Base-by-base conservation (phyloP, 2,888 invertebrate species). In the Hemistola chrysoprasaria region DNA sequence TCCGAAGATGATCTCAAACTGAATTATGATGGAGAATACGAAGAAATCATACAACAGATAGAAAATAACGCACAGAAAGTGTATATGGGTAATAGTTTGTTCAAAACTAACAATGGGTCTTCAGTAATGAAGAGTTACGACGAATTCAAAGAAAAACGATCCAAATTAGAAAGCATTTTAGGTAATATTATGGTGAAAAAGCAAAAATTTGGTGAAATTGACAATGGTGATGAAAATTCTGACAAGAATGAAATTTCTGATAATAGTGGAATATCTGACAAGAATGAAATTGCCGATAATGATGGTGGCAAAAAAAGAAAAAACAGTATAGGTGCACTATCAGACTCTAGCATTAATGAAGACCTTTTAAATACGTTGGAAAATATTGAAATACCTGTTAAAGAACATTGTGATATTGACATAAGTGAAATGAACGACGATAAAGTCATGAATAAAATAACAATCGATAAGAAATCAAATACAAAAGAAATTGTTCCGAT, bases 141-240 rank as follows among this genome's bases (percentile, higher is more conserved):
- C 16, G 16, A 16, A 16, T 16, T 3, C 4, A 16, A 16, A 16
- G 65, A 66, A 5, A 83, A 80, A 46, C 62, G 72, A 6, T 65
- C 43, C 0, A 85, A 84, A 53, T 42, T 87, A 21, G 85, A 86
- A 62, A 55, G 48, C 11, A 36, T 75, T 3, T 40, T 75, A 28
- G 65, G 65, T 5, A 69, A 59, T 40, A 69, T 85, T 7, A 81
- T 73, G 53, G 9, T 8, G 7, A 45, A 25, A 9, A 24, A 31
- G 6, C 16, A 8, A 9, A 76, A 63, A 51, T 16, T 16, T 16
- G 4, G 4, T 16, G 16, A 16, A 16, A 16, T 16, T 23, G 34
- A 25, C 6, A 1, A 25, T 0, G n/a, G 6, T 5, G 36, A 11
- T 7, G 16, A 33, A 6, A 22, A 26, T 33, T 22, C 21, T 11